These are phyloP conservation scores for Lasioglossum figueresi DNA, from an alignment of 2,888 invertebrate species.

Conservation along the genomic window DNA sequence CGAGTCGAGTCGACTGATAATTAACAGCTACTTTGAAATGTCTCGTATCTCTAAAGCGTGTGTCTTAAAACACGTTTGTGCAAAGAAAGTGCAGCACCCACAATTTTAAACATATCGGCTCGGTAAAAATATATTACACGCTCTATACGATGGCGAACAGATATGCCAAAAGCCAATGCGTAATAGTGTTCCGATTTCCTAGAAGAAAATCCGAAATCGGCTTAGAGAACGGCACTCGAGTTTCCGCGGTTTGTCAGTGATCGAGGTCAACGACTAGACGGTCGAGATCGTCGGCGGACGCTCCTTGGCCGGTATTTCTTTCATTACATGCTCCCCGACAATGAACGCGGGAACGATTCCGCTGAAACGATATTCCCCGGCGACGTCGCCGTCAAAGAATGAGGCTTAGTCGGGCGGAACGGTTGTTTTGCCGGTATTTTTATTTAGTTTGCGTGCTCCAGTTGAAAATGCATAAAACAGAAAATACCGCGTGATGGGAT, in stretches of 20 bases:
- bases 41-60: too few relatives aligned
- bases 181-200: not conserved
- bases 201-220: not conserved
- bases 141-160: not conserved
- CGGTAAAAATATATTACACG: not conserved
- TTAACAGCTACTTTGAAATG: not conserved
- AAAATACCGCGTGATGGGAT: constrained; percentile 41
- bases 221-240: not conserved
- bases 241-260: not conserved
- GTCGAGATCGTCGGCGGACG: not conserved
- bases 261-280: not conserved
- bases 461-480: constrained; percentile 49
- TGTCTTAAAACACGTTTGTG: too few relatives aligned
- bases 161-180: not conserved
- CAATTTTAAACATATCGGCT: too few relatives aligned
- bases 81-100: too few relatives aligned
- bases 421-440: constrained; percentile 43
- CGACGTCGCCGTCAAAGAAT: constrained; percentile 34
- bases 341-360: constrained; percentile 1
- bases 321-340: not conserved
- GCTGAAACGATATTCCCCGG: constrained; percentile 24
- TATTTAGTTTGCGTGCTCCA: constrained; percentile 44
- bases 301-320: not conserved
- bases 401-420: constrained; percentile 23
- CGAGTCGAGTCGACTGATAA: not conserved